These are phyloP conservation scores for Acleris laterana DNA, from an alignment of 2,888 invertebrate species.

Conservation along the genomic window DNA sequence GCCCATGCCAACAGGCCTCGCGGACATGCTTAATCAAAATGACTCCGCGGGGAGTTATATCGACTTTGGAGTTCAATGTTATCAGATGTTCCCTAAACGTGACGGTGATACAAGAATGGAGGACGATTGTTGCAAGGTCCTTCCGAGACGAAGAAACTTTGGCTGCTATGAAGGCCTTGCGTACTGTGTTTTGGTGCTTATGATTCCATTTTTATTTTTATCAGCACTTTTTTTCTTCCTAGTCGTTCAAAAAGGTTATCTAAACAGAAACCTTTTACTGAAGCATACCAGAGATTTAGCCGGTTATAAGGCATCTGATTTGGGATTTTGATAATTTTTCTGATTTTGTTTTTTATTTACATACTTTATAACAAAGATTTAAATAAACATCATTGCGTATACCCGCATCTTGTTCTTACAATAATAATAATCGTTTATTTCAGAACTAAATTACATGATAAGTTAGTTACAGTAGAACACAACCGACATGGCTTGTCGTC, in stretches of 20 bases:
- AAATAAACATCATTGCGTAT: too few relatives aligned
- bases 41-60: too few relatives aligned
- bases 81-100: too few relatives aligned
- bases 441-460: too few relatives aligned
- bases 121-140: neutral
- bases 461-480: too few relatives aligned
- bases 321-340: constrained; percentile 59
- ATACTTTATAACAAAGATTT: neutral
- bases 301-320: constrained; percentile 57
- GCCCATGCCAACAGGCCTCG: too few relatives aligned
- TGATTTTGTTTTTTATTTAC: constrained; percentile 23
- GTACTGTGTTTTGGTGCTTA: constrained; percentile 58
- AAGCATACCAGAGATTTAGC: neutral
- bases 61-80: too few relatives aligned
- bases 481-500: too few relatives aligned
- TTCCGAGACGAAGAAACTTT: constrained; percentile 43
- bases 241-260: constrained; percentile 49
- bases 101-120: neutral
- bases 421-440: too few relatives aligned
- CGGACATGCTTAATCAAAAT: too few relatives aligned
- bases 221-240: constrained; percentile 54
- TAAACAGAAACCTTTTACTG: constrained; percentile 4
- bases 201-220: constrained; percentile 61
- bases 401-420: too few relatives aligned
- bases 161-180: constrained; percentile 57